Conservation (phyloP, 2,113 vertebrate species). For the Acrocephalus kingi region DNA sequence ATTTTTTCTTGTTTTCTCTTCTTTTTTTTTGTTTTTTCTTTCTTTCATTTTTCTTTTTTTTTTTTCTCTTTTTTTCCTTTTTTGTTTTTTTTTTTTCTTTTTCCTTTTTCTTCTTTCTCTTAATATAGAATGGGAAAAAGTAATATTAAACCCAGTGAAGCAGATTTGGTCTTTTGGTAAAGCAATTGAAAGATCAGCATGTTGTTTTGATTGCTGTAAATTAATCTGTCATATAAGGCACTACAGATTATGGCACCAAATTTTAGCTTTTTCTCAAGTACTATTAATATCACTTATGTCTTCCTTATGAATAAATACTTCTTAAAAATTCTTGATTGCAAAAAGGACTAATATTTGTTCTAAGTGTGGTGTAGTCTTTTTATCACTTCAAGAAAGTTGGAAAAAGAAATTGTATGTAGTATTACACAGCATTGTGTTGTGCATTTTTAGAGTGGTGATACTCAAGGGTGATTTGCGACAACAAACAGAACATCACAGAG, state of each 20-base stretch:
- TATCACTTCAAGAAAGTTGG: background rate
- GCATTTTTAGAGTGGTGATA: background rate
- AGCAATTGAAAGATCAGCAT: background rate
- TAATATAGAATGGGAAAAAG: background rate
- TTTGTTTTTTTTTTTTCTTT: too few species aligned
- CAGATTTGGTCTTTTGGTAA: background rate
- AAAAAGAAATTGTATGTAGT: background rate
- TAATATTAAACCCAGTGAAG: background rate
- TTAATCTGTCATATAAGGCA: background rate
- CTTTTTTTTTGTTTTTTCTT: too few species aligned
- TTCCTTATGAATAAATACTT: background rate
- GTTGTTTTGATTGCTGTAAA: background rate
- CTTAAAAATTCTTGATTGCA: background rate
- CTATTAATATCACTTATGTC: background rate
- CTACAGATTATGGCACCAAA: background rate
- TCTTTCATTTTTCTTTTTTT: accelerated
- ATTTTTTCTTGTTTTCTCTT: too few species aligned
- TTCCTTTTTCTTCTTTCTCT: background rate
- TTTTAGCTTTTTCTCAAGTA: background rate
- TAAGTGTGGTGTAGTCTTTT: background rate
- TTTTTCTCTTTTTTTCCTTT: accelerated
- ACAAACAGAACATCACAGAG: background rate
- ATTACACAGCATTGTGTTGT: background rate
- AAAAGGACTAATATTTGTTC: background rate
- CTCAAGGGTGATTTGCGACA: background rate